phyloP scores from a whole-genome alignment of 2,797 vertebrate genomes.

The Paratrypauchen microcephalus region DNA sequence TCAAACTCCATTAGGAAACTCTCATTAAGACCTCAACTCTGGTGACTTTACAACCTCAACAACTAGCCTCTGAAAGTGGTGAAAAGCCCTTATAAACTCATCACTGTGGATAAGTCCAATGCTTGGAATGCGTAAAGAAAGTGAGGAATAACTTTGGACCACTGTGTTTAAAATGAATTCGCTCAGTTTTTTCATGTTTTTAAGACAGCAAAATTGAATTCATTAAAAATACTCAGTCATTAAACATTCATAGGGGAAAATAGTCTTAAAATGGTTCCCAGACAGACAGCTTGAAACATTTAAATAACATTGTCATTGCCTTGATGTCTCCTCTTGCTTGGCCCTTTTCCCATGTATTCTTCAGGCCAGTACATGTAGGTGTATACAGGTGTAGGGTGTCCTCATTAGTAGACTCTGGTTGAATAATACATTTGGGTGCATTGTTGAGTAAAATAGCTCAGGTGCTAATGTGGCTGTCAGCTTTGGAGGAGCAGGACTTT shows the following conservation, averaged over 20 bases:
- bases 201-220: no score
- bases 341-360: constrained; percentile 20
- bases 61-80: neutral
- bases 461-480: constrained; percentile 79
- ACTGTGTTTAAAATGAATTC: no score
- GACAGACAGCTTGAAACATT: neutral
- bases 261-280: neutral
- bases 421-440: constrained; percentile 76
- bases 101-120: no score
- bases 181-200: no score
- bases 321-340: constrained; percentile 2
- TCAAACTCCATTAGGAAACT: neutral
- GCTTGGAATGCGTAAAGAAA: no score
- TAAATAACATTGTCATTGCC: neutral
- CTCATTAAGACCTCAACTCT: neutral
- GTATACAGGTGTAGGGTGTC: constrained; percentile 60
- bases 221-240: neutral
- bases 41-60: neutral
- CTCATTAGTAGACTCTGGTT: constrained; percentile 71
- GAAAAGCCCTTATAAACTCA: no score
- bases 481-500: constrained; percentile 70
- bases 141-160: no score
- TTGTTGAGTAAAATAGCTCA: constrained; percentile 74
- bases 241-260: neutral
- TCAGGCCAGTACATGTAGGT: constrained; percentile 13